A percentile compares a stretch with the other conserved stretches of the same genome.
phyloP scores from a whole-genome alignment of 2,113 vertebrate species.

The Ctenomys sociabilis region DNA sequence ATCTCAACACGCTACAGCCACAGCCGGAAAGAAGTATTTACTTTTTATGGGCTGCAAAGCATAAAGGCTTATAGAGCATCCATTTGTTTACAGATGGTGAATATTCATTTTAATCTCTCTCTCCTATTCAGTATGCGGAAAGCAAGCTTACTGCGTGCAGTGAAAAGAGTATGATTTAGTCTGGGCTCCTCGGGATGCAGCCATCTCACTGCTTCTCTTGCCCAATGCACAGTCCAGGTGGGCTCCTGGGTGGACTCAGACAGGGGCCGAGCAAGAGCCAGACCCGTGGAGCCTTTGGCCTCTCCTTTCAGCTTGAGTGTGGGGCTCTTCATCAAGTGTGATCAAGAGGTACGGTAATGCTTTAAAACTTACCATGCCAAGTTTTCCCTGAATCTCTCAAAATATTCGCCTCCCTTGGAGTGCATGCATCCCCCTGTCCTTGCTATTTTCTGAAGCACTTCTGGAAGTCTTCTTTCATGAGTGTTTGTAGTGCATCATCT shows the following conservation, averaged over 20 bases:
- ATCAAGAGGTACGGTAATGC: not conserved
- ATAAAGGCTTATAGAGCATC: conserved; percentile 60
- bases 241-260: conserved; percentile 2
- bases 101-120: conserved; percentile 69
- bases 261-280: not conserved
- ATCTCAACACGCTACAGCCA: conserved; percentile 39
- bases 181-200: not conserved
- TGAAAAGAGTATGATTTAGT: not conserved
- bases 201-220: not conserved
- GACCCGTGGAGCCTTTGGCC: not conserved
- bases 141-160: conserved; percentile 31
- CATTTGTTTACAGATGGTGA: conserved; percentile 71
- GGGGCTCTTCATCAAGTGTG: not conserved
- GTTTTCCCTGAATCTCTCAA: not conserved
- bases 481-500: not conserved
- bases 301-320: not conserved
- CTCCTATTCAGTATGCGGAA: conserved; percentile 59
- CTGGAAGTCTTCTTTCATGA: not conserved
- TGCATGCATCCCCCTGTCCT: not conserved
- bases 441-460: not conserved
- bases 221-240: not conserved
- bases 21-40: conserved; percentile 36
- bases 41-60: conserved; percentile 66
- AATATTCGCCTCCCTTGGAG: no score
- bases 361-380: not conserved